Conservation (phyloP, 2,113 vertebrate genomes). For the Pseudonaja textilis region DNA sequence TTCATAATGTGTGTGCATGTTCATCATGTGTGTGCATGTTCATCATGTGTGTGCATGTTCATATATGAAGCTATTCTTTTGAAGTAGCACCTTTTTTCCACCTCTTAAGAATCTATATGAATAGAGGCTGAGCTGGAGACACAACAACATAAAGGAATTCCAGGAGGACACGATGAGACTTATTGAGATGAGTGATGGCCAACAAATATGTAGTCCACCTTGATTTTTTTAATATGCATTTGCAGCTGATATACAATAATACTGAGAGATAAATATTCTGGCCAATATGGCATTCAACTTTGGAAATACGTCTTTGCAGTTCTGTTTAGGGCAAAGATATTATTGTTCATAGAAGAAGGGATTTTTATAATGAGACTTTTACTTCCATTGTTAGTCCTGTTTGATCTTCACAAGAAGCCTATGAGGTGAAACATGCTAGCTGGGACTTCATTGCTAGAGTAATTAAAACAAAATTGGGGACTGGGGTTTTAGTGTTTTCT, state of each 20-base stretch:
- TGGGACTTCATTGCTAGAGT: background rate
- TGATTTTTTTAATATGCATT: background rate
- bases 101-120: background rate
- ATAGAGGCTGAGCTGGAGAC: background rate
- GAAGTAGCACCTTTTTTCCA: background rate
- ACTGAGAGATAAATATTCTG: background rate
- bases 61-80: background rate
- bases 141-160: background rate
- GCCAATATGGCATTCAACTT: background rate
- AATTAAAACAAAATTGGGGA: background rate
- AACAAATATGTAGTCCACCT: background rate
- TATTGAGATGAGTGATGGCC: background rate
- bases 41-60: background rate
- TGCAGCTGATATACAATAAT: background rate
- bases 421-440: background rate
- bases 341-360: background rate
- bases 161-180: background rate
- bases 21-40: background rate
- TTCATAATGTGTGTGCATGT: background rate
- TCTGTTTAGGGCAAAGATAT: background rate
- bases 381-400: background rate
- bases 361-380: background rate
- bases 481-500: background rate
- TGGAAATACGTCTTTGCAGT: background rate
- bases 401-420: background rate